These are phyloP conservation scores for Octonoba sinensis DNA, from an alignment of 2,888 invertebrate genomes.

Conservation along the genomic window DNA sequence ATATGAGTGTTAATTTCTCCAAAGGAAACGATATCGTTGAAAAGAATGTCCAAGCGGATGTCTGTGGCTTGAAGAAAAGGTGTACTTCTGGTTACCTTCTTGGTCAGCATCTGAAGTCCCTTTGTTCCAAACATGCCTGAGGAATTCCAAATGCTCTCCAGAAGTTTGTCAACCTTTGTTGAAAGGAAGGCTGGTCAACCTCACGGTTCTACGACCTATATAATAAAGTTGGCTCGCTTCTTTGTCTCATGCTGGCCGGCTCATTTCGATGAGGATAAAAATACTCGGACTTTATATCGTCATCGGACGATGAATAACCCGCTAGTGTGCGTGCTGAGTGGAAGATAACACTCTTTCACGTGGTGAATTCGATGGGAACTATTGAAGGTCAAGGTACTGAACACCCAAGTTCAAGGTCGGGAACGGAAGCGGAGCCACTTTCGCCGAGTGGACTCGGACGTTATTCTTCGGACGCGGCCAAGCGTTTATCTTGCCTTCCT, in stretches of 20 bases:
- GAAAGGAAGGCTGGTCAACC: constrained; percentile 7
- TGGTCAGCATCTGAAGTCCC: no score
- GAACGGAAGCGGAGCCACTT: constrained; percentile 8
- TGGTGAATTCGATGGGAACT: constrained; percentile 3
- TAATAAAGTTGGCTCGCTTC: not conserved
- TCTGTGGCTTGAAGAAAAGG: no score
- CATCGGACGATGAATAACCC: constrained; percentile 3
- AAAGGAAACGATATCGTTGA: no score
- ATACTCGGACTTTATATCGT: constrained; percentile 2
- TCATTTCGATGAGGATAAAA: not conserved
- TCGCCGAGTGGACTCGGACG: constrained; percentile 5
- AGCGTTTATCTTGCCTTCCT: not conserved
- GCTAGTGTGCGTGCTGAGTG: not conserved
- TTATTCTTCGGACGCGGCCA: constrained; percentile 7
- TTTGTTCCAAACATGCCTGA: no score
- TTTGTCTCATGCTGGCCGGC: constrained; percentile 3
- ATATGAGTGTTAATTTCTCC: no score
- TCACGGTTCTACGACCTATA: constrained; percentile 1
- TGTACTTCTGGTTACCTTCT: no score
- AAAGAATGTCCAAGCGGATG: no score
- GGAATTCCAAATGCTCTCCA: not conserved
- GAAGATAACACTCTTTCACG: constrained; percentile 6
- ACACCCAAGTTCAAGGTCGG: constrained; percentile 8
- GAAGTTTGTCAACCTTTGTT: constrained; percentile 4
- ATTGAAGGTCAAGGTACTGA: constrained; percentile 6